Evolutionary conservation across 2,888 invertebrate species (phyloP).

Genomic region (Caenorhabditis imperialis): DNA sequence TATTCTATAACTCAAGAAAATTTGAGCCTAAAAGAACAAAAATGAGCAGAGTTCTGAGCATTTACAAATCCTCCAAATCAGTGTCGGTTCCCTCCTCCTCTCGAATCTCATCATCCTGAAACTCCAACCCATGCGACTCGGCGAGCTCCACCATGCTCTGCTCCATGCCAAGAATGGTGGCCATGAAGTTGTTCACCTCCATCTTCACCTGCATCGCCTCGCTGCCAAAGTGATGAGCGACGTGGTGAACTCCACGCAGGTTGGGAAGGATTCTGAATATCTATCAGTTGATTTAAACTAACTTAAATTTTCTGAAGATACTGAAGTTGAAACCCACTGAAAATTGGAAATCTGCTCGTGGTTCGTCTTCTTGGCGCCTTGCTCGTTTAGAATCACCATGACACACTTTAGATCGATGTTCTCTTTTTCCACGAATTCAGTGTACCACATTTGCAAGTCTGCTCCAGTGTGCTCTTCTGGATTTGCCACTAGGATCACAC

Average conservation of each 20-base stretch:
- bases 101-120: not conserved
- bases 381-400: conserved; percentile 52
- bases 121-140: conserved; percentile 10
- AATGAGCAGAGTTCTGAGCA: too few species aligned
- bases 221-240: conserved; percentile 45
- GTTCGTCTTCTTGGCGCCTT: conserved; percentile 50
- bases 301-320: not conserved
- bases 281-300: too few species aligned
- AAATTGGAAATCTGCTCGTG: conserved; percentile 52
- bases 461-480: conserved; percentile 78
- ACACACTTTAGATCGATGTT: conserved; percentile 31
- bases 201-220: conserved; percentile 39
- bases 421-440: conserved; percentile 52
- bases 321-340: conserved; percentile 17
- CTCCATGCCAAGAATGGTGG: conserved; percentile 15
- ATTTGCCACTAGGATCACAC: conserved; percentile 85
- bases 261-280: conserved; percentile 36
- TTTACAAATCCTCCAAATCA: not conserved
- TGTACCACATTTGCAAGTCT: conserved; percentile 71
- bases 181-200: conserved; percentile 46
- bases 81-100: not conserved
- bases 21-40: too few species aligned
- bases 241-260: conserved; percentile 39
- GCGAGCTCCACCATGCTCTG: conserved; percentile 4
- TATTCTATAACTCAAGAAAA: too few species aligned